Base-by-base conservation (phyloP, 2,888 invertebrate species). In the Antheraea assamensis region DNA sequence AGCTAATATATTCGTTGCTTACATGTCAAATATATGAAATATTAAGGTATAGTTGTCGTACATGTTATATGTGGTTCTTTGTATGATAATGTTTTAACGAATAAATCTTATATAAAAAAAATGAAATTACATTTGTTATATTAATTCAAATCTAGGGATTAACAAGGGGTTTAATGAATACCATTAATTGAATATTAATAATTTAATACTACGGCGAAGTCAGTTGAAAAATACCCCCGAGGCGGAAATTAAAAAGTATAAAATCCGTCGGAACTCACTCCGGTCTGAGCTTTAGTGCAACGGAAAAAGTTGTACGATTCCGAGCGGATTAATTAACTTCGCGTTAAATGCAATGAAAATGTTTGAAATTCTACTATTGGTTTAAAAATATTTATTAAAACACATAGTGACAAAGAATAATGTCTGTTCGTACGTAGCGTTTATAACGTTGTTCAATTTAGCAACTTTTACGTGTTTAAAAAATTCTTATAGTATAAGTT, bases 141-240 rank as follows among this genome's bases (percentile, higher is more conserved):
- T 58, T 21, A 15, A 30, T 64, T 30, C 30, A 17, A 30, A 17
- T 30, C 30, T 27, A 64, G 27, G 17, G 61, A 70, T 61, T 73
- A 70, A 30, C 76, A 81, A 80, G 79, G 82, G 86, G 85, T 87
- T 85, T 87, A 75, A 92, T 90, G 91, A 92, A 91, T 90, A 88
- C 87, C 89, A 92, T 91, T 94, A 94, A 94, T 93, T 93, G 91
- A 90, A 92, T 90, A 88, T 94, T 85, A 93, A 94, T 93, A 93
- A 94, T 92, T 91, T 88, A 94, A 86, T 79, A 82, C 89, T 93
- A 92, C 92, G 90, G 76, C 77, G 71, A 78, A 81, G 84, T 83
- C 83, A 81, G 86, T 86, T 92, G 91, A 93, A 94, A 94, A 94
- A 94, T 92, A 92, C 84, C 85, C 80, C 81, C 78, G 86, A 82